phyloP scores from a whole-genome alignment of 23 tunicate genomes.

The Clavelina lepadiformis region DNA sequence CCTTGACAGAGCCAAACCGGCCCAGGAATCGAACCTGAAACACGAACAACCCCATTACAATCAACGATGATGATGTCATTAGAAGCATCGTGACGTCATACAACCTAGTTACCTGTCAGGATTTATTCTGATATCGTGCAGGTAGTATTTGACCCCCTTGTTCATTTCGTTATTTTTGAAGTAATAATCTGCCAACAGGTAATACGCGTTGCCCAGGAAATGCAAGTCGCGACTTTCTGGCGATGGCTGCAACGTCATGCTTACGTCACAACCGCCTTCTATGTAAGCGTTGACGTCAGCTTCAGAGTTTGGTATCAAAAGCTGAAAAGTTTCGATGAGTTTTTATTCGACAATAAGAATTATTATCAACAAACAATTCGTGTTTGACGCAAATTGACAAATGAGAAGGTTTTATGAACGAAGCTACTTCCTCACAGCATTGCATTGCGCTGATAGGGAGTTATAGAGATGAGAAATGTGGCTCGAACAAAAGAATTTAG shows the following conservation, averaged over 20 bases:
- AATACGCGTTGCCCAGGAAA: conserved; percentile 57
- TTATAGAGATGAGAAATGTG: too few species aligned
- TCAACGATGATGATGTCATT: too few species aligned
- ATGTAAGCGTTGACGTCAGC: conserved; percentile 25
- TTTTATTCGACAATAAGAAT: too few species aligned
- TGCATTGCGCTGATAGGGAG: too few species aligned
- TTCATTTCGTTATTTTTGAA: conserved; percentile 85
- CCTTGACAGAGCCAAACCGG: conserved; percentile 85
- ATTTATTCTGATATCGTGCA: conserved; percentile 59
- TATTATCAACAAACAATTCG: too few species aligned
- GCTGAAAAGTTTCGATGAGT: too few species aligned
- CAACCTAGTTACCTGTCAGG: conserved; percentile 33
- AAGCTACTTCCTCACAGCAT: too few species aligned
- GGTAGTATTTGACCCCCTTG: conserved; percentile 76
- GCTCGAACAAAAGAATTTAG: too few species aligned
- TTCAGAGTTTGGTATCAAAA: conserved; percentile 35
- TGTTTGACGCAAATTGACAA: too few species aligned
- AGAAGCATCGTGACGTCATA: too few species aligned
- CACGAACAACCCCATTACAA: too few species aligned
- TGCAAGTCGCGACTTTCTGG: conserved; percentile 9
- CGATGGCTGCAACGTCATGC: neutral
- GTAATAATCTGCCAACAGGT: conserved; percentile 87
- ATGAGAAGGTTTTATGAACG: too few species aligned
- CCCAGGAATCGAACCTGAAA: conserved; percentile 94
- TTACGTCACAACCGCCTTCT: conserved; percentile 15